Percentiles rank a stretch among this genome's conserved stretches.
Evolutionary conservation across 2,113 vertebrate genomes (phyloP).

Genomic region (Thermophis baileyi): DNA sequence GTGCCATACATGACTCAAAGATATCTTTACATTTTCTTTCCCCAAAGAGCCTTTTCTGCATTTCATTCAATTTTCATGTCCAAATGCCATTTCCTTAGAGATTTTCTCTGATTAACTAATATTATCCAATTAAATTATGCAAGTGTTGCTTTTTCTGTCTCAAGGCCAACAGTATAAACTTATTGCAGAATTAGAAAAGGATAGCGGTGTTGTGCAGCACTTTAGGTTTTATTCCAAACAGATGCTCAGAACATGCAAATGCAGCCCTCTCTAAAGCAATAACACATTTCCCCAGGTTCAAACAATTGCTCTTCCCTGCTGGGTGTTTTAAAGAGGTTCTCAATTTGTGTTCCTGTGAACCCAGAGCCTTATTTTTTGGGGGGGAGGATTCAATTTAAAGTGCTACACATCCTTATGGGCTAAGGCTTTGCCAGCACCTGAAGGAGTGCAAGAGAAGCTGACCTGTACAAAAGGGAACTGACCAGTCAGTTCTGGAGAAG

Average conservation of each 20-base stretch:
- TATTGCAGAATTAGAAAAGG: background rate
- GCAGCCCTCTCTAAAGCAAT: background rate
- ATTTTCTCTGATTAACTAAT: background rate
- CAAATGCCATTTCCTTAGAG: background rate
- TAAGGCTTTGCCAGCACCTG: background rate
- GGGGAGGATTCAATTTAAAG: background rate
- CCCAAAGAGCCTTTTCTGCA: background rate
- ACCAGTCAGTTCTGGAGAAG: background rate
- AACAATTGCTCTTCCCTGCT: background rate
- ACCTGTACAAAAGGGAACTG: background rate
- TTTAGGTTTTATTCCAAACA: background rate
- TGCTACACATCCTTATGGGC: background rate
- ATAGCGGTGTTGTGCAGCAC: background rate
- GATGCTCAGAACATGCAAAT: background rate
- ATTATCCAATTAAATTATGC: background rate
- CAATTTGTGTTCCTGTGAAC: background rate
- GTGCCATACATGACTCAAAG: background rate
- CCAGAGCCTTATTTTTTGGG: background rate
- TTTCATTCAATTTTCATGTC: background rate
- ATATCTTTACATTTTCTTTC: background rate
- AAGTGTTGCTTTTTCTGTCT: background rate
- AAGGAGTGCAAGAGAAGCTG: background rate
- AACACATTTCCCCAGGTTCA: background rate
- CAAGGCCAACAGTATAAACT: background rate
- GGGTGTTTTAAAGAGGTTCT: background rate